Evolutionary conservation across 2,888 invertebrate genomes (phyloP).

Genomic region (Sturmia bella): DNA sequence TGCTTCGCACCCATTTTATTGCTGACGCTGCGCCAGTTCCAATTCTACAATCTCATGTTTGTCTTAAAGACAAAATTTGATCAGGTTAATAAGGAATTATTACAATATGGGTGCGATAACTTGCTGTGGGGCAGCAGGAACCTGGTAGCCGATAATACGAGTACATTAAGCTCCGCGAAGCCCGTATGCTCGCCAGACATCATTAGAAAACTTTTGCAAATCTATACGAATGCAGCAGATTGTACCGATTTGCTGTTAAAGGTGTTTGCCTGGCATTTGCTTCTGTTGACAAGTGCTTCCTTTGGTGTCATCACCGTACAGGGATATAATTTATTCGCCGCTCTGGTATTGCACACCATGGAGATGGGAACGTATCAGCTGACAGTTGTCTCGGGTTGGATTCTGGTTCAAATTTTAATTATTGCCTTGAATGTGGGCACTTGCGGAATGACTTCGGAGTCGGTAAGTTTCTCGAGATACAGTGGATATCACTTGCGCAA

Average conservation of each 20-base stretch:
- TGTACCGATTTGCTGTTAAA: constrained; percentile 72
- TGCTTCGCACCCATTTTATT: constrained; percentile 75
- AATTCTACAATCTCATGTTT: constrained; percentile 75
- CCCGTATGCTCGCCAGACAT: constrained; percentile 53
- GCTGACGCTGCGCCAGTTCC: constrained; percentile 74
- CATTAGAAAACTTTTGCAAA: constrained; percentile 71
- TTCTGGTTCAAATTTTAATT: constrained; percentile 73
- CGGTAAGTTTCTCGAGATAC: constrained; percentile 69
- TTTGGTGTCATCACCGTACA: constrained; percentile 76
- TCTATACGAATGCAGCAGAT: constrained; percentile 72
- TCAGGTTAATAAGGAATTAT: constrained; percentile 71
- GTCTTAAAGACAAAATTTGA: constrained; percentile 73
- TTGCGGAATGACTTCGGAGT: constrained; percentile 72
- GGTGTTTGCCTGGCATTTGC: constrained; percentile 74
- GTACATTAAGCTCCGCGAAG: constrained; percentile 2
- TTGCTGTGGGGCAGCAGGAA: background rate
- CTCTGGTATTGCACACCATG: constrained; percentile 72
- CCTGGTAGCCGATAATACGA: background rate
- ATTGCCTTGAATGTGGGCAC: constrained; percentile 74
- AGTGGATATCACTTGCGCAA: no score
- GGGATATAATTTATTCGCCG: constrained; percentile 75
- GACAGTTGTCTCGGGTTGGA: constrained; percentile 73
- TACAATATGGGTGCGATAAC: constrained; percentile 48
- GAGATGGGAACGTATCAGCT: constrained; percentile 72
- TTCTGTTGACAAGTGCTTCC: constrained; percentile 73